Evolutionary conservation across 2,113 vertebrate genomes (phyloP).

Genomic region (Sander lucioperca): DNA sequence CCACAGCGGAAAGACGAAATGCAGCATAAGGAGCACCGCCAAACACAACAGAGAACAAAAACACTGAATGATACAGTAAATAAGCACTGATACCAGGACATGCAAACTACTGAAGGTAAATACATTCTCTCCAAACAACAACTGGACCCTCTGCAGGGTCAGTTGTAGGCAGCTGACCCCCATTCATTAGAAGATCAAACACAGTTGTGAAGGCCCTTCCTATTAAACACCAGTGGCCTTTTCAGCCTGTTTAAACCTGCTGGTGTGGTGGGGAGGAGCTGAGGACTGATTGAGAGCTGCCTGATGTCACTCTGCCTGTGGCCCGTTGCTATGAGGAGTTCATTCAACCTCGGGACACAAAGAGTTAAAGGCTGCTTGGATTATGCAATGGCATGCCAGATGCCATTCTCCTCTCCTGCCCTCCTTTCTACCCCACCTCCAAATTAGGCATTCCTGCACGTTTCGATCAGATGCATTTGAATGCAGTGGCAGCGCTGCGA

Average conservation of each 20-base stretch:
- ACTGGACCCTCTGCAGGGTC: conserved; percentile 27
- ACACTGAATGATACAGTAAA: neutral
- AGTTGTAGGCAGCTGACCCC: conserved; percentile 44
- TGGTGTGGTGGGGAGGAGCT: conserved; percentile 31
- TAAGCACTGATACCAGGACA: conserved; percentile 8
- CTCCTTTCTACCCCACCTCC: conserved; percentile 31
- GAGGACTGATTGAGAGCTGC: conserved; percentile 58
- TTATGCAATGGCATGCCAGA: conserved; percentile 80
- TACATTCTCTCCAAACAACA: conserved; percentile 33
- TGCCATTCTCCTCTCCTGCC: conserved; percentile 59
- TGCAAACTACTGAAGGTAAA: conserved; percentile 16
- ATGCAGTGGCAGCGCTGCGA: conserved; percentile 42
- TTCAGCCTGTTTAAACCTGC: conserved; percentile 60
- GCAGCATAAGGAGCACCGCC: neutral
- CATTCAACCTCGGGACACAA: conserved; percentile 74
- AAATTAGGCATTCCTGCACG: conserved; percentile 79
- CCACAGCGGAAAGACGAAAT: neutral
- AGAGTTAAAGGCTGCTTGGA: conserved; percentile 79
- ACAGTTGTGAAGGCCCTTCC: conserved; percentile 26
- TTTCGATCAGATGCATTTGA: conserved; percentile 72
- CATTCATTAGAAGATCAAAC: conserved; percentile 66
- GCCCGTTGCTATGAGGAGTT: conserved; percentile 73
- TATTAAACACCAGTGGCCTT: conserved; percentile 52
- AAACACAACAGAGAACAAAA: neutral
- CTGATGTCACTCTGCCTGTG: conserved; percentile 68